Evolutionary conservation across 1,140 invertebrate genomes (phyloP), one percentile per base, ranked within the genome.

Genomic region (Drosophila erecta): DNA sequence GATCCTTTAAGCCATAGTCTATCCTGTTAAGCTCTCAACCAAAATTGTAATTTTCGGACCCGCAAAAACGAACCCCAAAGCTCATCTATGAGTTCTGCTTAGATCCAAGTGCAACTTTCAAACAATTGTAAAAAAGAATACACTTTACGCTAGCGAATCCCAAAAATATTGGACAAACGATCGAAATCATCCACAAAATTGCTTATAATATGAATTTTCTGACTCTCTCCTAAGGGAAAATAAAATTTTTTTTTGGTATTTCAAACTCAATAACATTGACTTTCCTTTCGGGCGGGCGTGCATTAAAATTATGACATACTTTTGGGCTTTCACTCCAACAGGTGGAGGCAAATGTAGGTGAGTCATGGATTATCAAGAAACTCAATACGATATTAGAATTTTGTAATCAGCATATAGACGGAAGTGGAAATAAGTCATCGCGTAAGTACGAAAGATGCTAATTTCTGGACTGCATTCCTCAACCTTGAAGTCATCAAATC

Each of bases 181-280:
- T 44, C 66, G 37, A 61, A 53, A 70, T 69, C 66, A 70, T 49
- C 50, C 67, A 69, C 43, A 5, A 66, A 75, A 66, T 75, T 76
- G 71, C 61, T 54, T 49, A 62, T 40, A 73, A 73, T 43, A 53
- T 50, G 70, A 62, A 80, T 73, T 85, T 76, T 81, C 81, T 51
- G 58, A 76, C 55, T 73, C 65, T 76, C 56, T 79, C 59, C 51
- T 70, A 69, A 44, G 72, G 61, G 72, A 43, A 80, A 84, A 84
- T 84, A 84, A 84, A 84, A 84, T 84, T 64, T 76, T 85, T 85
- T 84, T 84, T 84, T 80, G 81, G 81, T 84, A 86, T 81, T 84
- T 83, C 80, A 83, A 78, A 79, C 80, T 84, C 51, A 80, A 59
- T 24, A 14, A 22, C 10, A 20, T 4, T n/a, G 35, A 0, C 12